Base-by-base conservation (phyloP, 2,113 vertebrate genomes). In the Channa maculata region DNA sequence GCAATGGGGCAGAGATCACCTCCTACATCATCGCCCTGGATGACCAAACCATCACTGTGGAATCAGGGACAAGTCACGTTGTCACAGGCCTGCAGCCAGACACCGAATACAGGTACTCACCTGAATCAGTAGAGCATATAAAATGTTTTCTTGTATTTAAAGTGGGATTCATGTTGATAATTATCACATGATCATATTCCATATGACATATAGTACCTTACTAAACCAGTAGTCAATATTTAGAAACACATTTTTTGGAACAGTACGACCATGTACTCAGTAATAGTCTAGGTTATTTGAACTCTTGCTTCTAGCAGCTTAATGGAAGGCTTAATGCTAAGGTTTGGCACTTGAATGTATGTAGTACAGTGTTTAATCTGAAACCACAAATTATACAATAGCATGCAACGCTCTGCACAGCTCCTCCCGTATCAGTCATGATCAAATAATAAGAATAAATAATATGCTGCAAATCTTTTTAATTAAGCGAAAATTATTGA, bases 1-100 rank as follows among this genome's bases (percentile, higher is more conserved):
- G 88, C 86, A 99, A 99, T 3, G 98, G 98, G 11, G 95, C 97
- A 2, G 96, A 96, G 83, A 97, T 99, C 84, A 93, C 89, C 0
- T 95, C 95, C 2, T 99, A 99, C 88, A 92, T 94, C 86, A 95
- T 99, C 37, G 93, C 95, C 64, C 76, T 98, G 83, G 96, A 95
- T 4, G 94, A 97, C n/a, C 52, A 82, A 59, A 93, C 75, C 79
- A 88, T 98, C 45, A 83, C 93, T 0, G 95, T 97, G 82, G 95
- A 95, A 6, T 95, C 91, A 0, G 89, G 92, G 12, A 96, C 95
- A 2, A 94, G 86, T 68, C 92, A 97, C 0, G 7, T 96, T 7
- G 72, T 99, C 37, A 88, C 85, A 2, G 94, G 93, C 24, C 92
- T 99, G 83, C 96, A 97, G 82, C 98, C 98, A 3, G 97, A 99